phyloP scores from a whole-genome alignment of 2,113 vertebrate species.

The Condylura cristata region DNA sequence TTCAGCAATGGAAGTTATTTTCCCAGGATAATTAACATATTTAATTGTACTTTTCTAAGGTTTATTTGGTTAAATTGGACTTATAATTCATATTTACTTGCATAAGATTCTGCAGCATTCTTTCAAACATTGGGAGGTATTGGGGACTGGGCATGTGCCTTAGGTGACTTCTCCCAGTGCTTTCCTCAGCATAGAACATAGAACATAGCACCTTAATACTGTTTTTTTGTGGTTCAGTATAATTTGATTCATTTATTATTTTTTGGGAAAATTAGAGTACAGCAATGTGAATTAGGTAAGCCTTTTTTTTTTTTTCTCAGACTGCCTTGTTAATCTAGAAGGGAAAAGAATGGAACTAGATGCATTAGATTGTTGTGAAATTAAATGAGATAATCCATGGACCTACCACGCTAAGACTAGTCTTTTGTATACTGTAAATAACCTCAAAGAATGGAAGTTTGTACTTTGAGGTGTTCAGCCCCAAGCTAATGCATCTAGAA shows the following conservation, averaged over 20 bases:
- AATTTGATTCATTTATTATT: background rate
- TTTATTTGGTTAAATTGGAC: constrained; percentile 26
- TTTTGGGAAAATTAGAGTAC: background rate
- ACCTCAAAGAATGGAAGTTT: background rate
- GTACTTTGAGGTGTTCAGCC: too few species aligned
- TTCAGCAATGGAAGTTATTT: background rate
- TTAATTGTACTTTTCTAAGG: constrained; percentile 1
- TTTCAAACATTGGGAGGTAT: constrained; percentile 20
- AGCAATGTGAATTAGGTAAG: background rate
- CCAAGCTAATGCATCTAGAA: too few species aligned
- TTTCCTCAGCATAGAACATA: background rate
- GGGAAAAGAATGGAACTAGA: background rate
- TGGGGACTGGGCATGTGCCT: background rate
- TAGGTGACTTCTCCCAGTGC: background rate
- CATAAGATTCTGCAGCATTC: background rate
- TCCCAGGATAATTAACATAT: background rate
- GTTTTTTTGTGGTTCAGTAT: background rate
- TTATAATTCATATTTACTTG: constrained; percentile 11
- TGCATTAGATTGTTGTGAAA: background rate
- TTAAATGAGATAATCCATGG: constrained; percentile 26
- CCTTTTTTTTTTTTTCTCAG: background rate
- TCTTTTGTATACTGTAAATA: background rate
- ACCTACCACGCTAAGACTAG: background rate
- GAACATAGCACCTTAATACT: background rate
- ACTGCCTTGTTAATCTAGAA: background rate